Conservation (phyloP, 2,113 vertebrate genomes). For the Lagenorhynchus albirostris region DNA sequence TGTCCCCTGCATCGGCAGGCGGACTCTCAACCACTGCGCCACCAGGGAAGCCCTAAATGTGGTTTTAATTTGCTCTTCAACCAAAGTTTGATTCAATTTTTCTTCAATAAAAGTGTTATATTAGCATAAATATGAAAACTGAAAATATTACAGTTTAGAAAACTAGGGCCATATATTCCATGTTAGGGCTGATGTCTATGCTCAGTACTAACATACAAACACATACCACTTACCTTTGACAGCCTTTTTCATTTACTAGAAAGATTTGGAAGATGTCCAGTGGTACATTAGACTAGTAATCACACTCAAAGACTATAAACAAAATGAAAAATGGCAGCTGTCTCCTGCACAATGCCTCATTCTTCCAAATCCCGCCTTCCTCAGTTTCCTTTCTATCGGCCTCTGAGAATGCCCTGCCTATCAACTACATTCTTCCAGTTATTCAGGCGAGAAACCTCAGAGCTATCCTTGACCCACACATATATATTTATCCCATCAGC, state of each 20-base stretch:
- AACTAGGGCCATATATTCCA: not conserved
- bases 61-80: conserved; percentile 37
- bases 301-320: not conserved
- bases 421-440: not conserved
- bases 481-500: not conserved
- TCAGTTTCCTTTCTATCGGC: not conserved
- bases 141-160: conserved; percentile 14
- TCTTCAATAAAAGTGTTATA: conserved; percentile 23
- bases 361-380: not conserved
- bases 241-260: conserved; percentile 30
- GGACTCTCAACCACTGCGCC: too few relatives aligned
- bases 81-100: conserved; percentile 34
- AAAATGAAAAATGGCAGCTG: conserved; percentile 4
- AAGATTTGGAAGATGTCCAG: conserved; percentile 24
- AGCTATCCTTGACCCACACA: not conserved
- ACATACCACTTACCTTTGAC: not conserved
- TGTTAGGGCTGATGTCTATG: not conserved
- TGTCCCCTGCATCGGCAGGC: too few relatives aligned
- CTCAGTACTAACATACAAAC: not conserved
- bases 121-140: conserved; percentile 45
- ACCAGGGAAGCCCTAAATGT: not conserved
- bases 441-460: not conserved
- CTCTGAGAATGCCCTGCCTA: not conserved
- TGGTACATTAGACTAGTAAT: not conserved
- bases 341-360: not conserved